Evolutionary conservation across 2,797 vertebrate genomes (phyloP).

Genomic region (Hapalemur alaotrensis): DNA sequence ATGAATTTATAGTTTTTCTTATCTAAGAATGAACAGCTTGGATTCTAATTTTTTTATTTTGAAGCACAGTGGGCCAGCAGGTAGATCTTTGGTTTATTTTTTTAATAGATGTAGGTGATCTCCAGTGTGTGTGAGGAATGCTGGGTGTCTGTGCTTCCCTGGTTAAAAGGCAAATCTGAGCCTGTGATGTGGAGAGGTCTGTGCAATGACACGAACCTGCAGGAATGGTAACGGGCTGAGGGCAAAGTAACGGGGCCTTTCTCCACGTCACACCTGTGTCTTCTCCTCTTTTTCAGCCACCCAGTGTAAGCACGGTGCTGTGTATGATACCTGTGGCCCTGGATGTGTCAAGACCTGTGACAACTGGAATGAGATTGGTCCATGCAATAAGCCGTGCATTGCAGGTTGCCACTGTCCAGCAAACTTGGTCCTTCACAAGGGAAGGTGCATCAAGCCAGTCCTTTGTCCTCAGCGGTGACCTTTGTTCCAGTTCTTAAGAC

Average conservation of each 20-base stretch:
- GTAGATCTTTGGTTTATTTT: neutral
- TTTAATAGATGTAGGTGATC: neutral
- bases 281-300: constrained; percentile 87
- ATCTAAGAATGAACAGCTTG: neutral
- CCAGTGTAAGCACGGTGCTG: constrained; percentile 95
- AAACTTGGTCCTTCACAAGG: constrained; percentile 93
- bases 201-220: neutral
- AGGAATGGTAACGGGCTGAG: neutral
- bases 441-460: constrained; percentile 96
- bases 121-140: too few species aligned
- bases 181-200: neutral
- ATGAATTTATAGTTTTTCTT: neutral
- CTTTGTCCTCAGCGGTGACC: constrained; percentile 96
- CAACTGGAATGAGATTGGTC: constrained; percentile 98
- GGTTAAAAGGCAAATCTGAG: neutral
- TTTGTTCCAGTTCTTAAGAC: constrained; percentile 77
- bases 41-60: neutral
- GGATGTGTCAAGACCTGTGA: constrained; percentile 97
- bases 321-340: constrained; percentile 96
- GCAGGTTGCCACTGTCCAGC: constrained; percentile 98
- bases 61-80: neutral
- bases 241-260: neutral
- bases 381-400: constrained; percentile 93
- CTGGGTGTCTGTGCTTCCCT: neutral
- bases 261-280: neutral